These are phyloP conservation scores for Clivina fossor DNA, from an alignment of 2,888 invertebrate species.

Conservation along the genomic window DNA sequence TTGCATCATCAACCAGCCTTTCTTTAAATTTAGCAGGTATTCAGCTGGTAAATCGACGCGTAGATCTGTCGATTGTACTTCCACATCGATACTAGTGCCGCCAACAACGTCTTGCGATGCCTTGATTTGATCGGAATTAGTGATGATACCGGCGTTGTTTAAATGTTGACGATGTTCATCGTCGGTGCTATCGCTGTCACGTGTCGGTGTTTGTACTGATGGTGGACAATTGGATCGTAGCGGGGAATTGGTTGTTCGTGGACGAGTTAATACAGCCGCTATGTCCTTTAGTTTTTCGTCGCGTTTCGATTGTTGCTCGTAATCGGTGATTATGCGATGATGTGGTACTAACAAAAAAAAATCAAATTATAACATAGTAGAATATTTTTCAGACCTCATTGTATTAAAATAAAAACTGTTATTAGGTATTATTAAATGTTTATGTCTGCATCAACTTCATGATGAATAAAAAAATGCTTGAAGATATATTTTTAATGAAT, in stretches of 20 bases:
- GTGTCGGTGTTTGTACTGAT: constrained; percentile 36
- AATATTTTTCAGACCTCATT: too few species aligned
- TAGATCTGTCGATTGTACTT: constrained; percentile 53
- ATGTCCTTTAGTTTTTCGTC: constrained; percentile 80
- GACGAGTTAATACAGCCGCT: constrained; percentile 78
- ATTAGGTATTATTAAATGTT: too few species aligned
- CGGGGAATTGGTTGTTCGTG: constrained; percentile 61
- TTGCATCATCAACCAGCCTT: constrained; percentile 95
- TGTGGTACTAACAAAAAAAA: background rate
- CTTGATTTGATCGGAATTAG: constrained; percentile 42
- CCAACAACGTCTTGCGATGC: constrained; percentile 50
- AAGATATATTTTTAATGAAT: too few species aligned
- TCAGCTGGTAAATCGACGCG: constrained; percentile 74
- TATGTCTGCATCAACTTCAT: too few species aligned
- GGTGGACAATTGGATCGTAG: constrained; percentile 54
- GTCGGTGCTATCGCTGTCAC: constrained; percentile 43
- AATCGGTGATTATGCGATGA: constrained; percentile 52
- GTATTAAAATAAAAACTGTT: too few species aligned
- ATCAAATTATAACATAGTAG: too few species aligned
- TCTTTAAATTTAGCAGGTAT: constrained; percentile 81
- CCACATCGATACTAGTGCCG: constrained; percentile 34
- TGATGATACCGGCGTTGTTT: constrained; percentile 30
- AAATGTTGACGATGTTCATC: constrained; percentile 39
- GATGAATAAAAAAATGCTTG: too few species aligned
- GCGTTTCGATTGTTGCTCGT: constrained; percentile 59